Evolutionary conservation across 2,888 invertebrate genomes (phyloP).

Genomic region (Ethmia dodecea): DNA sequence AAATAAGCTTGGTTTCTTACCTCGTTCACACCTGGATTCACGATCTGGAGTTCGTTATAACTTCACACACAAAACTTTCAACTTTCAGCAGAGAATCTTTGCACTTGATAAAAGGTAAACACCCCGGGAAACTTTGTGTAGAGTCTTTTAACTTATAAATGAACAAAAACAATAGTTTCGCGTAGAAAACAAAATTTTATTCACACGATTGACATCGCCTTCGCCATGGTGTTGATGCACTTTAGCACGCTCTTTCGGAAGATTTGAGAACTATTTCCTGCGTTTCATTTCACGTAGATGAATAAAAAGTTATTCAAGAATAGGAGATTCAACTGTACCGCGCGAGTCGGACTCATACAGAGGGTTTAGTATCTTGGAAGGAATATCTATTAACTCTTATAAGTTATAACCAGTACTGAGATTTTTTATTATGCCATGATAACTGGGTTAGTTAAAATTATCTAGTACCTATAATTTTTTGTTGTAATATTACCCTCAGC

Average conservation of each 20-base stretch:
- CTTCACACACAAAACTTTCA: slow-evolving; percentile 66
- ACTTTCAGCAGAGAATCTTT: slow-evolving; percentile 49
- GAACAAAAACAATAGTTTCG: slow-evolving; percentile 60
- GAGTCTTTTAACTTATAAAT: slow-evolving; percentile 59
- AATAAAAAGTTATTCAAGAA: too few relatives aligned
- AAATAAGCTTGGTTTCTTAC: slow-evolving; percentile 69
- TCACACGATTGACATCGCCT: slow-evolving; percentile 67
- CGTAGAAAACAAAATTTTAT: slow-evolving; percentile 68
- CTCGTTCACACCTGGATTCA: slow-evolving; percentile 77
- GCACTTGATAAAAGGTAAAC: slow-evolving; percentile 41
- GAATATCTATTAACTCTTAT: too few relatives aligned
- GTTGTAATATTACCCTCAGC: too few relatives aligned
- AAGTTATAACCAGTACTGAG: too few relatives aligned
- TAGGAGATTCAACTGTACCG: too few relatives aligned
- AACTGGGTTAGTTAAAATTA: too few relatives aligned
- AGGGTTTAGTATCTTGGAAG: too few relatives aligned
- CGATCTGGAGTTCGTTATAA: slow-evolving; percentile 72
- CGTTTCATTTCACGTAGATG: slow-evolving; percentile 30
- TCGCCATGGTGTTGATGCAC: slow-evolving; percentile 63
- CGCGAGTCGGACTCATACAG: too few relatives aligned
- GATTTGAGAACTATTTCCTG: slow-evolving; percentile 22
- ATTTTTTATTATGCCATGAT: too few relatives aligned
- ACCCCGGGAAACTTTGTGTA: slow-evolving; percentile 47
- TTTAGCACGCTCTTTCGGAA: slow-evolving; percentile 43
- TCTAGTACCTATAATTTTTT: too few relatives aligned